Evolutionary conservation across 2,797 vertebrate genomes (phyloP).

Genomic region (Etheostoma nigrum): DNA sequence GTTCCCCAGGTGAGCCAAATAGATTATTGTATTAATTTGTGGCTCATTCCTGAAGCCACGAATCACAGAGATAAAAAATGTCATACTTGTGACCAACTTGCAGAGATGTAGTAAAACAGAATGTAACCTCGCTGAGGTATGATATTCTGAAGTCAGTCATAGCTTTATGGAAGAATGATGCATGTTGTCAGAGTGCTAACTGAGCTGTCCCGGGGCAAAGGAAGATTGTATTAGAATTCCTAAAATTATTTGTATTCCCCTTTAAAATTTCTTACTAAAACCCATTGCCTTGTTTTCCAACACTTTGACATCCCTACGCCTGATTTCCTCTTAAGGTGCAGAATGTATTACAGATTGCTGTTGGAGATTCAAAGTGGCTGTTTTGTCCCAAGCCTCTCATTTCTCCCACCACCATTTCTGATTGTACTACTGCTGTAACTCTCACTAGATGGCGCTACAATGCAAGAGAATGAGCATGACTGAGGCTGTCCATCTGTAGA

Average conservation of each 20-base stretch:
- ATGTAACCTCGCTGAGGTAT: neutral
- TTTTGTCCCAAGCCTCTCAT: neutral
- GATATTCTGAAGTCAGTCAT: neutral
- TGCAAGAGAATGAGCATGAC: conserved; percentile 76
- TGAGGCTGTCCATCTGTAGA: conserved; percentile 61
- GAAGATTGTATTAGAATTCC: neutral
- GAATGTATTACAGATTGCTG: conserved; percentile 44
- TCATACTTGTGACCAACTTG: neutral
- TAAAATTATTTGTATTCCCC: conserved; percentile 47
- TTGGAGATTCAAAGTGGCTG: conserved; percentile 37
- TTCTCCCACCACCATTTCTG: conserved; percentile 26
- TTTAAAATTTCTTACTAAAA: neutral
- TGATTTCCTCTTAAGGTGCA: conserved; percentile 16
- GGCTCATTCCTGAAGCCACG: conserved; percentile 4
- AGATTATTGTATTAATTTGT: no score
- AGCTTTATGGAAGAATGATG: neutral
- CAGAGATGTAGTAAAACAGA: conserved; percentile 9
- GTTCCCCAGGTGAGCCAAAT: neutral
- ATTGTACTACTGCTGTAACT: conserved; percentile 73
- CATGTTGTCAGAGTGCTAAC: neutral
- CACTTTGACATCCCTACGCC: conserved; percentile 5
- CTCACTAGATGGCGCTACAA: conserved; percentile 75
- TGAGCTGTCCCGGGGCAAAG: neutral
- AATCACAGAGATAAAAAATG: neutral
- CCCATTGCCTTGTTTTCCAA: conserved; percentile 23